phyloP scores from a whole-genome alignment of 2,888 invertebrate species.

The Ichneumon xanthorius region DNA sequence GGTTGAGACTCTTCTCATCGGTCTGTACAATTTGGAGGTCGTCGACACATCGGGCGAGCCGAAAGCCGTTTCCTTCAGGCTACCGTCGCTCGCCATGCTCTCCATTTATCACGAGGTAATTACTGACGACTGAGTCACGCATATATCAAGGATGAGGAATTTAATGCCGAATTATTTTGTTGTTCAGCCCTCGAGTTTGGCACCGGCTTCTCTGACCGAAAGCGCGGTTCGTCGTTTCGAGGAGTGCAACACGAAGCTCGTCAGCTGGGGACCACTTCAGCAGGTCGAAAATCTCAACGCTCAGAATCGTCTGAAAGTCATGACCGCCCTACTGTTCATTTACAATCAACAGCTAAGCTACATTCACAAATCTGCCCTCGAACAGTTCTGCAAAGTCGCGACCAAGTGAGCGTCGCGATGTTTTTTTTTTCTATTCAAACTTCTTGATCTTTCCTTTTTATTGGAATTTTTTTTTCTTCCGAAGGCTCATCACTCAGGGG shows the following conservation, averaged over 20 bases:
- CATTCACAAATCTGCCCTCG: slow-evolving; percentile 91
- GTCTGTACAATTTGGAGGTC: slow-evolving; percentile 95
- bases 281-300: slow-evolving; percentile 96
- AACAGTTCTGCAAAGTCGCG: slow-evolving; percentile 92
- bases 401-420: slow-evolving; percentile 88
- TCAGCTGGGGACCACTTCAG: slow-evolving; percentile 96
- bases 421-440: neutral
- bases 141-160: neutral
- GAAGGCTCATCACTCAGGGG: slow-evolving; percentile 93
- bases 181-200: slow-evolving; percentile 90
- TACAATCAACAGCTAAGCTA: slow-evolving; percentile 94
- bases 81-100: slow-evolving; percentile 95
- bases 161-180: slow-evolving; percentile 65
- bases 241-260: slow-evolving; percentile 94
- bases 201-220: slow-evolving; percentile 92
- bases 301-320: slow-evolving; percentile 95
- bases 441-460: neutral
- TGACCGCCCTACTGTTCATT: slow-evolving; percentile 94
- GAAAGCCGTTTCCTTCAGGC: slow-evolving; percentile 93
- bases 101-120: slow-evolving; percentile 96
- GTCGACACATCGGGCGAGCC: slow-evolving; percentile 94
- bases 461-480: slow-evolving; percentile 17
- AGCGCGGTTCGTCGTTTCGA: slow-evolving; percentile 94
- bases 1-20: slow-evolving; percentile 87
- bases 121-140: neutral